Evolutionary conservation across 2,888 invertebrate species (phyloP), one percentile per base, ranked within the genome.

Genomic region (Pecten maximus): DNA sequence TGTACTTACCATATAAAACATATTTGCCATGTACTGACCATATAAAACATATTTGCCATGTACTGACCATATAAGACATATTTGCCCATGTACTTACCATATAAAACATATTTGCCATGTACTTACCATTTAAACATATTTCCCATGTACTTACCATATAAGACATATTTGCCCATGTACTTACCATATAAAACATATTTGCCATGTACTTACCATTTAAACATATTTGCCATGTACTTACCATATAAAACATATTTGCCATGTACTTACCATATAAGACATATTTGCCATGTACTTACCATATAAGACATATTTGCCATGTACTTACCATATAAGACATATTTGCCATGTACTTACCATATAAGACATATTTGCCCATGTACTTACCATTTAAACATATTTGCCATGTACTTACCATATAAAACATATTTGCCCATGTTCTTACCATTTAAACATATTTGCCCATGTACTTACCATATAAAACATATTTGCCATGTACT

Each of bases 291-390:
- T 48, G 12, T 44, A 44, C 12, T 44, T 12, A 44, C 44, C 44
- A 44, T 44, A 44, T 54, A 19, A 54, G n/a, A 54, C 50, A 54
- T 54, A 54, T 54, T 54, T 54, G 1, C 39, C 35, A 8, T 54
- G 28, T 23, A 89, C 40, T 28, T 15, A 88, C 54, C 74, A 88
- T 86, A 74, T 2, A 90, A 54, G 6, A 54, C 50, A 54, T 10
- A 54, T 54, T 54, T 54, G 1, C 39, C 4, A 35, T 54, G 28
- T 40, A 87, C 19, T 28, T 0, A 88, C 88, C 88, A 88, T 86
- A 88, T 15, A 90, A 48, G 12, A 44, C 44, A 19, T 19, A 54
- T 54, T 10, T 98, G 95, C 98, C 98, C 98, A 44, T 44, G 4
- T 44, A 44, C 12, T 44, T 44, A 44, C 44, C 44, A 44, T 44